A percentile compares a stretch with the other conserved stretches of the same genome.
Evolutionary conservation across 2,797 vertebrate species (phyloP).

Genomic region (Pygocentrus nattereri): DNA sequence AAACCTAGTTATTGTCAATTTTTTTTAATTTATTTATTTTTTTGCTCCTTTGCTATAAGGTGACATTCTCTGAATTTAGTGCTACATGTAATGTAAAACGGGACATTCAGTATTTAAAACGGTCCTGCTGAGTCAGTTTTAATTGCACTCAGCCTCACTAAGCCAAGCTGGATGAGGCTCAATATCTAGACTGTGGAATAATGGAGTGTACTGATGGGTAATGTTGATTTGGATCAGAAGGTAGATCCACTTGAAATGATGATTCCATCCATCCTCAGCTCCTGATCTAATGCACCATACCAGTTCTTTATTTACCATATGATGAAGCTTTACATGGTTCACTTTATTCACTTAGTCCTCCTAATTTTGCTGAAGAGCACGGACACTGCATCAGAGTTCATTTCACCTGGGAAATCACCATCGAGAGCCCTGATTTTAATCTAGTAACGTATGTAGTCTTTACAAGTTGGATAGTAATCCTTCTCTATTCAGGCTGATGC

Average conservation of each 20-base stretch:
- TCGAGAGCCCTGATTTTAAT: neutral
- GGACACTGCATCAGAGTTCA: neutral
- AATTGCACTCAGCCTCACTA: slow-evolving; percentile 46
- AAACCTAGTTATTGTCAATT: too few species aligned
- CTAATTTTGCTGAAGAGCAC: neutral
- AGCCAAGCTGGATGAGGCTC: slow-evolving; percentile 67
- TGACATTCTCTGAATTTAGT: slow-evolving; percentile 11
- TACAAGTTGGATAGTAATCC: neutral
- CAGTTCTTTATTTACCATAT: slow-evolving; percentile 77
- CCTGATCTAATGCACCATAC: slow-evolving; percentile 75
- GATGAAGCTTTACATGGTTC: slow-evolving; percentile 69
- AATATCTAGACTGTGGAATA: slow-evolving; percentile 71
- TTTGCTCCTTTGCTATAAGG: neutral
- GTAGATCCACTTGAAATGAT: slow-evolving; percentile 69
- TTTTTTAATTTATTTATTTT: too few species aligned
- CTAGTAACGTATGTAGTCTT: neutral
- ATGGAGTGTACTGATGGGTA: slow-evolving; percentile 78
- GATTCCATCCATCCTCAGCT: slow-evolving; percentile 71
- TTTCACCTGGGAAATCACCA: neutral
- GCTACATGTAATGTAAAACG: slow-evolving; percentile 9
- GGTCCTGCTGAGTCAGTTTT: slow-evolving; percentile 25
- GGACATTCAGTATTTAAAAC: slow-evolving; percentile 5
- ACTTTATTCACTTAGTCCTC: slow-evolving; percentile 2
- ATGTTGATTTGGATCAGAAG: slow-evolving; percentile 75
- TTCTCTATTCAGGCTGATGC: neutral